Base-by-base conservation (phyloP, 2,888 invertebrate species). In the Rhabditophanes sp. region DNA sequence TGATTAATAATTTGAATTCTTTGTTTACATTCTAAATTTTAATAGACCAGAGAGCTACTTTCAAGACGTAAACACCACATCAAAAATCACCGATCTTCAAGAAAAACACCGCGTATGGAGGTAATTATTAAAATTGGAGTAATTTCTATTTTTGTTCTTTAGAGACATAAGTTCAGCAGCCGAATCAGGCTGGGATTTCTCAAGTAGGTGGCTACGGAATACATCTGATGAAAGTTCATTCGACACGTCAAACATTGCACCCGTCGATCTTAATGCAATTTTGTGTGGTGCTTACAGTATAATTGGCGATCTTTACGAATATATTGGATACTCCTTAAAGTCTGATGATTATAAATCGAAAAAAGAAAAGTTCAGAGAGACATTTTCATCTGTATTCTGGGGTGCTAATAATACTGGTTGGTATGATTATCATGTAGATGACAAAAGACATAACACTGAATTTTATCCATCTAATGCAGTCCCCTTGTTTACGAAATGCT, bases 121-220 rank as follows among this genome's bases (percentile, higher is more conserved):
- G 23, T 9, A 9, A 9, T 22, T 22, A 9, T 9, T 9, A 22
- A 22, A 9, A 22, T 9, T 9, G 9, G n/a, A n/a, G n/a, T n/a
- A n/a, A n/a, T 22, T 22, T 9, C 23, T 9, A 9, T 22, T 22
- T 9, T 9, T 85, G 0, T n/a, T n/a, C n/a, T n/a, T n/a, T n/a
- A n/a, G n/a, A n/a, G n/a, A n/a, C n/a, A n/a, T n/a, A n/a, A n/a
- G n/a, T n/a, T n/a, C n/a, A n/a, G 85, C 79, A 0, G 85, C 85
- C 0, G 88, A 88, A 66, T 83, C 83, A 0, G 88, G 88, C 2
- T 87, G 85, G 85, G 88, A 88, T 65, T 90, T 85, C 68, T 83
- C 82, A 0, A 78, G 79, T 1, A 72, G 88, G 30, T 88, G 87
- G 87, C 82, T 81, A 64, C 75, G 79, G 23, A 68, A 74, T 15